Percentiles rank a stretch among this genome's conserved stretches.
Evolutionary conservation across 37 sponge, comb jelly and placozoan species (phyloP).

Genomic region (Chondrosia reniformis): DNA sequence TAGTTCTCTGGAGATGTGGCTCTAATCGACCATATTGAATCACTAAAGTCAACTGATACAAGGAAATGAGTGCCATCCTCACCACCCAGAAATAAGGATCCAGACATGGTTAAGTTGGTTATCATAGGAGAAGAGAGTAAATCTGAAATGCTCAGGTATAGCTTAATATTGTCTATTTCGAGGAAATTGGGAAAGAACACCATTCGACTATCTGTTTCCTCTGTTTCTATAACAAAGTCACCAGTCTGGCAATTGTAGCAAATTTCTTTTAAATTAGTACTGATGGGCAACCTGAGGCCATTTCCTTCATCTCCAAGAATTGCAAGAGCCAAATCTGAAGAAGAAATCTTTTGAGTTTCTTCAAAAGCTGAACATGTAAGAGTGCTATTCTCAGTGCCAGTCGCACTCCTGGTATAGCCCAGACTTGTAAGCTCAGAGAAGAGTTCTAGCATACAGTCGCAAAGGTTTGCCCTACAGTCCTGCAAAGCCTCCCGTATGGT

Average conservation of each 20-base stretch:
- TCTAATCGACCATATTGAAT: constrained; percentile 1
- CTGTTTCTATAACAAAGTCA: neutral
- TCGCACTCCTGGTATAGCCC: neutral
- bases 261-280: neutral
- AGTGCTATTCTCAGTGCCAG: neutral
- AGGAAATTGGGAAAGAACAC: neutral
- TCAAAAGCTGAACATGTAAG: neutral
- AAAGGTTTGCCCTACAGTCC: neutral
- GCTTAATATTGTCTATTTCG: neutral
- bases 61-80: neutral
- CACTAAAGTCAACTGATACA: neutral
- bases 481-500: neutral
- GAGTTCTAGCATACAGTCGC: neutral
- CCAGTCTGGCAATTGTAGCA: neutral
- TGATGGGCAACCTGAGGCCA: neutral
- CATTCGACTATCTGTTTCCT: neutral
- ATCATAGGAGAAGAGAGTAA: neutral
- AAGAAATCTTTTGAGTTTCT: neutral
- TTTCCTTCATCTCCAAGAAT: neutral
- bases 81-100: neutral
- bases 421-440: neutral
- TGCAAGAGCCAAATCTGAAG: neutral
- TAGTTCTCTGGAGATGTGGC: neutral
- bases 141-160: neutral
- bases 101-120: neutral